Base-by-base conservation (phyloP, 2,797 vertebrate species). In the Sylvia borin region DNA sequence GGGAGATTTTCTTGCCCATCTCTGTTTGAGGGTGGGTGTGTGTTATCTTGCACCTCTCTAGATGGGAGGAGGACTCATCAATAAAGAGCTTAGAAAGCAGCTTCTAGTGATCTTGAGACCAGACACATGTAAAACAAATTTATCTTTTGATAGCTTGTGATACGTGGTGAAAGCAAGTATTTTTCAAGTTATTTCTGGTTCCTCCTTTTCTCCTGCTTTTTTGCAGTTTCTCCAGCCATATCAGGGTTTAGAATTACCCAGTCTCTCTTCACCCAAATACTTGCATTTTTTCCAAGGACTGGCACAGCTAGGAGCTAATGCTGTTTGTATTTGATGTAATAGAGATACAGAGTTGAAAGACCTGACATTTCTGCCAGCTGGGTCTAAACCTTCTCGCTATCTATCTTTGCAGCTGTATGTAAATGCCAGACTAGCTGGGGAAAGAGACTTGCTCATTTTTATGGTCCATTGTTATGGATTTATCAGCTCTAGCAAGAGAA, bases 361-460 rank as follows among this genome's bases (percentile, higher is more conserved):
- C 51, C 11, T 93, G 91, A 75, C 50, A 36, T 75, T 90, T 84
- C 68, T 95, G 93, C 88, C 93, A 95, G 76, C 79, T 90, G 82
- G 43, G 62, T 72, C 73, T 88, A 90, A 94, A 64, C 88, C 80
- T 85, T 70, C 73, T 92, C 0, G 0, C 82, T 96, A 85, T 96
- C 96, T 96, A 5, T 88, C 75, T 91, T 74, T 92, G 92, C 95
- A 96, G 93, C 93, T 95, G 85, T 86, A 38, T 77, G 76, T 75
- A 94, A 81, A 94, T 94, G 47, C 70, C 79, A 90, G 76, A 16
- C n/a, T 79, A 80, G 80, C 85, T 86, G 81, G 54, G n/a, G 57
- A 85, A 89, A 36, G 55, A 88, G 87, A 75, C 65, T 93, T 7
- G 0, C 47, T 88, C 64, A 29, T 85, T 92, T 96, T 95, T 88